Base-by-base conservation (phyloP, 2,888 invertebrate genomes). In the Carcina quercana region DNA sequence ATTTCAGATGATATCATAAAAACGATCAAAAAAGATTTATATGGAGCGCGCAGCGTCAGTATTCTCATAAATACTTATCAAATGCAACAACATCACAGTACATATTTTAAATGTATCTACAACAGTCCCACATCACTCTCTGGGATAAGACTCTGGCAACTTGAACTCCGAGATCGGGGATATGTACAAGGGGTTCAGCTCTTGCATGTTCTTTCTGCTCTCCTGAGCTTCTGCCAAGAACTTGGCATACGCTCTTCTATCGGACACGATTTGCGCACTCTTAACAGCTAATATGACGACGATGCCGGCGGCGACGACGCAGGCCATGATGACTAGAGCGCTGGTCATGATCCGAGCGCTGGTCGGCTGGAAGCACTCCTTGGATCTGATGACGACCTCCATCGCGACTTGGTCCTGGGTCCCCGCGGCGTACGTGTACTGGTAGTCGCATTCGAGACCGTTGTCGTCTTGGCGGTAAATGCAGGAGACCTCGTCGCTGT, bases 121-220 rank as follows among this genome's bases (percentile, higher is more conserved):
- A n/a, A n/a, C n/a, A n/a, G n/a, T n/a, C n/a, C n/a, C n/a, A n/a
- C n/a, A n/a, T n/a, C n/a, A n/a, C n/a, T 83, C 82, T 32, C 82
- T 72, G 13, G 75, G 75, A 51, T 64, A 83, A 2, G 71, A 59
- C 20, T 82, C 71, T 7, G 89, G 89, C 37, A 89, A 76, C 37
- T 64, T 65, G 44, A 87, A 89, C 32, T 72, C 66, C 0, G 80
- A 78, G 10, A 87, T 78, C 1, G 89, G 88, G n/a, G 88, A 85
- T 42, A 79, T 86, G 44, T 89, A 91, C 36, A 91, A 50, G 1
- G 91, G 91, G 56, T 89, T 90, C 36, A 85, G 46, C 28, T 76
- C 68, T 34, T 74, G 73, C 62, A 71, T 67, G 25, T 72, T 50
- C 25, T 70, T 59, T 31, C 69, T 64, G 28, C 79, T 78, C 31